Evolutionary conservation across 2,888 invertebrate genomes (phyloP), one percentile per base, ranked within the genome.

Genomic region (Philaethria dido): DNA sequence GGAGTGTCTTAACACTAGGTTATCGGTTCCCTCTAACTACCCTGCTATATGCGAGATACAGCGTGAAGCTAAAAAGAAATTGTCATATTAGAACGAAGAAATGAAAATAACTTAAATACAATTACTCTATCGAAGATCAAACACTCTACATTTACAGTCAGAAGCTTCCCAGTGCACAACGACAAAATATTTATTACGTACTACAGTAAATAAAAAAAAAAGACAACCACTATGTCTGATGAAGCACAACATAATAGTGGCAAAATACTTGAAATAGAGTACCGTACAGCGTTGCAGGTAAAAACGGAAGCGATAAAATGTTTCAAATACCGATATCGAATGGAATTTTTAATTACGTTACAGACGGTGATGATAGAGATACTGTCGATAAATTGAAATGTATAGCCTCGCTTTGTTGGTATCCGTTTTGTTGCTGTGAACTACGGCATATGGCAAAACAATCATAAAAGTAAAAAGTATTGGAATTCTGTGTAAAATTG

Each of bases 261-360:
- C 9, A 33, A 52, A 52, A 52, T 18, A 52, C 5, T 33, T 33
- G 11, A 33, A 52, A 52, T 9, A 2, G 33, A 36, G 18, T 36
- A 39, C 14, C 22, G 14, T 36, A 20, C 36, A 13, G n/a, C n/a
- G 22, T 22, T 39, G 42, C 57, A 59, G 3, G 44, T 59, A 18
- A 57, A 57, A 57, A 20, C 14, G 3, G 11, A 6, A 22, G 14
- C 42, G 39, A 13, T 18, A 33, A 48, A 63, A 62, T 60, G 39
- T 55, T 61, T 57, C 11, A 39, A 50, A 50, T 47, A 16, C 47
- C 60, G 64, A 47, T 44, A 29, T 13, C 14, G 36, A 22, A 39
- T 55, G 68, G 61, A 68, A 68, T 64, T 68, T 68, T 68, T 68
- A 64, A 68, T 68, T 48, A 57, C 61, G 20, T 48, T 44, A 48